Evolutionary conservation across 2,113 vertebrate genomes (phyloP), one percentile per base, ranked within the genome.

Genomic region (Ranitomeya imitator): DNA sequence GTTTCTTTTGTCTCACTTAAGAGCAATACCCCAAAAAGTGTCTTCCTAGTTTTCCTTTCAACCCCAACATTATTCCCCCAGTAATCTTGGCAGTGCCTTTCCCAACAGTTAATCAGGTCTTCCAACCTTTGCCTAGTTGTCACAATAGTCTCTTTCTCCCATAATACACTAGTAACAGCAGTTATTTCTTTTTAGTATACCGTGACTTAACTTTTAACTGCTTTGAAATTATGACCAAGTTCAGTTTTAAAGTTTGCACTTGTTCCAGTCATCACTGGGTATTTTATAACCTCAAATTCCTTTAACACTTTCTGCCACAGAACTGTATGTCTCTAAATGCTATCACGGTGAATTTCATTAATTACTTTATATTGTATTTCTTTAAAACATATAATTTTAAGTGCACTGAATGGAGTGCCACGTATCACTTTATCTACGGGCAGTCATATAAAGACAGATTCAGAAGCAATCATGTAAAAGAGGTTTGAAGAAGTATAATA

Each of bases 331-430:
- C 31, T 69, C 10, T 18, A 69, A 74, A 45, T 74, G 37, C 8
- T 21, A 51, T 52, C 19, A 55, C 76, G 16, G 2, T 45, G 16
- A 51, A 51, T 45, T 18, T 16, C 1, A 21, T 78, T 54, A n/a
- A 54, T 54, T 78, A 19, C 7, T n/a, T 71, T 71, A 5, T 18
- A 73, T 76, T 73, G 26, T 16, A 31, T 76, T 76, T 76, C 4
- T 78, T 54, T 13, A 78, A 78, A 78, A 54, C n/a, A 19, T 78
- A 7, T 55, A 78, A 78, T 78, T 55, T 78, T 78, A 54, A 55
- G 21, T 78, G 76, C 51, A 76, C n/a, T 54, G 4, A 78, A n/a
- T 78, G 52, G 51, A 54, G 21, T 55, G 11, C 0, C 19, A 55
- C 51, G 54, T 23, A 52, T 78, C 21, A 78, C 10, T 55, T 54